Conservation (phyloP, 2,888 invertebrate genomes). For the Xylocampa areola region DNA sequence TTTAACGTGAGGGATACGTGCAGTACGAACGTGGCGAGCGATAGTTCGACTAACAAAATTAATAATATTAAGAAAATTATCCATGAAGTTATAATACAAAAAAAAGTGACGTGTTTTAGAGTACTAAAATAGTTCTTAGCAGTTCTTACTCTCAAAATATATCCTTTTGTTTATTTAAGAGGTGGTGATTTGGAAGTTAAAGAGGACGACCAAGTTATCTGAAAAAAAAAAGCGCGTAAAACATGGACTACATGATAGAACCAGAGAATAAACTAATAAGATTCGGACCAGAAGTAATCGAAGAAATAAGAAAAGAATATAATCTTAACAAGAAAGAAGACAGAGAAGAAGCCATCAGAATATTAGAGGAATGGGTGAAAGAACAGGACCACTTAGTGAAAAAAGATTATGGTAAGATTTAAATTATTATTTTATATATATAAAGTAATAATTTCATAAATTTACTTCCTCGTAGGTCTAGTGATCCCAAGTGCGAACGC, state of each 20-base stretch:
- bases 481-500: no score
- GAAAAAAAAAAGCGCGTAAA: not conserved
- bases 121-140: no score
- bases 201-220: not conserved
- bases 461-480: no score
- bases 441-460: not conserved
- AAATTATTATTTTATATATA: not conserved
- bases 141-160: no score
- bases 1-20: no score
- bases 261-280: conserved; percentile 36
- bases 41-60: no score
- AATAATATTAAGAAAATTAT: no score
- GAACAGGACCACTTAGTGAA: conserved; percentile 56
- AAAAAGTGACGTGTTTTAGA: no score
- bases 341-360: conserved; percentile 40
- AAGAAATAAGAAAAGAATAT: conserved; percentile 33
- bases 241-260: conserved; percentile 37
- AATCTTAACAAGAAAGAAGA: conserved; percentile 34
- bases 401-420: conserved; percentile 53
- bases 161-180: conserved; percentile 1
- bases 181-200: no score
- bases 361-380: conserved; percentile 57
- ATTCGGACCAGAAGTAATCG: conserved; percentile 28
- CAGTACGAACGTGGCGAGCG: no score
- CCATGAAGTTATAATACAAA: no score